phyloP scores from a whole-genome alignment of 2,888 invertebrate genomes.

The Gari tellinella region DNA sequence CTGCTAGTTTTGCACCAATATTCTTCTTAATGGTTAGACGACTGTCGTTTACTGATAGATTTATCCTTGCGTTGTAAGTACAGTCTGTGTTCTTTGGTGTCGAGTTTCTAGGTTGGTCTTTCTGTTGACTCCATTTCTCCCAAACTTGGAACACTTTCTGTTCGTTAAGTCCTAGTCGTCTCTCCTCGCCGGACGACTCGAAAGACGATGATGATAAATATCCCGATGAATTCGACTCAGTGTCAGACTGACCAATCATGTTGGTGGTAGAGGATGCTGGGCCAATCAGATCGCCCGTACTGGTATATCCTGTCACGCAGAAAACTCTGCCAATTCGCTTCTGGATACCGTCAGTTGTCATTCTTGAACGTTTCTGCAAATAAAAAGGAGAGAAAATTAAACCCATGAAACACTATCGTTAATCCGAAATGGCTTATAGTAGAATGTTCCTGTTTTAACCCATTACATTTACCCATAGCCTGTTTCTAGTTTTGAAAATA shows the following conservation, averaged over 20 bases:
- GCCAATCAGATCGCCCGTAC: no score
- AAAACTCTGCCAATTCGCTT: slow-evolving; percentile 40
- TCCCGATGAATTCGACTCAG: slow-evolving; percentile 52
- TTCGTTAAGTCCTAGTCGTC: slow-evolving; percentile 43
- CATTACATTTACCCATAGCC: no score
- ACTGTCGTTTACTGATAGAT: background rate
- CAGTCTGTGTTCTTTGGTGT: slow-evolving; percentile 39
- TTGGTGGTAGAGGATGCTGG: background rate
- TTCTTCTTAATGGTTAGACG: slow-evolving; percentile 5
- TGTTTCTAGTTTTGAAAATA: no score
- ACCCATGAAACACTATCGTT: no score
- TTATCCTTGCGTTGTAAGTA: slow-evolving; percentile 3
- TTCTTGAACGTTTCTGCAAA: slow-evolving; percentile 17
- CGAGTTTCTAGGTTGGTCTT: slow-evolving; percentile 40
- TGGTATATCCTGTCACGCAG: slow-evolving; percentile 39
- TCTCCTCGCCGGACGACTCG: slow-evolving; percentile 55
- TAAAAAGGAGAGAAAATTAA: background rate
- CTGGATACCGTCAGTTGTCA: background rate
- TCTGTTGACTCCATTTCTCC: slow-evolving; percentile 31
- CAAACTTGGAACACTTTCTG: slow-evolving; percentile 54
- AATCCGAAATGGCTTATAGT: no score
- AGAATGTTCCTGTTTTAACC: no score
- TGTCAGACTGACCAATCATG: slow-evolving; percentile 33
- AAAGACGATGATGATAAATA: slow-evolving; percentile 59
- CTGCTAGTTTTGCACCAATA: background rate